Evolutionary conservation across 2,797 vertebrate species (phyloP).

Genomic region (Enteromius unitaeniatus): DNA sequence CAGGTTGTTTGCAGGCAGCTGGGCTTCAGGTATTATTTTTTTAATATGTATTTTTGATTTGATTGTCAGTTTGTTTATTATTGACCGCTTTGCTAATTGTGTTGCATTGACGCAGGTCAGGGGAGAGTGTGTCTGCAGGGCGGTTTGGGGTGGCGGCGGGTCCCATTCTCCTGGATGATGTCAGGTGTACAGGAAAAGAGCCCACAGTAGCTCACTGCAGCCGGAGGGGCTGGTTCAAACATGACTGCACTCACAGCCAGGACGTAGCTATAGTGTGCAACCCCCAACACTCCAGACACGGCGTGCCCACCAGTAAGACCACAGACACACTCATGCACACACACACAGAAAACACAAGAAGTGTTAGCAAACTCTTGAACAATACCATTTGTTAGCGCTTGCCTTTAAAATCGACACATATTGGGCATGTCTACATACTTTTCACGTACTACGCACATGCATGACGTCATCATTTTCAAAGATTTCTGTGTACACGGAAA

Average conservation of each 20-base stretch:
- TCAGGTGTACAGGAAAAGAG: constrained; percentile 92
- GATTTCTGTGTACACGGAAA: no score
- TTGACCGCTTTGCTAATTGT: not conserved
- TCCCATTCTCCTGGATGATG: constrained; percentile 90
- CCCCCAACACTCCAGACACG: constrained; percentile 73
- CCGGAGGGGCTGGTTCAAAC: constrained; percentile 84
- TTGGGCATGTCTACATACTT: no score
- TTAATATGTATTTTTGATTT: not conserved
- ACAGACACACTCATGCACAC: not conserved
- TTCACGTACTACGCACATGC: no score
- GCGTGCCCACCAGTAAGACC: constrained; percentile 79
- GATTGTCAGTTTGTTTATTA: not conserved
- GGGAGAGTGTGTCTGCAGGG: constrained; percentile 74
- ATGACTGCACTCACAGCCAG: constrained; percentile 90
- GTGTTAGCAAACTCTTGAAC: no score
- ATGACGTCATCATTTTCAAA: no score
- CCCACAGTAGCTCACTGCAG: constrained; percentile 83
- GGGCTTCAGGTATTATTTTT: constrained; percentile 86
- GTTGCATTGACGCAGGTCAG: constrained; percentile 74
- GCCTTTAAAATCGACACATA: no score
- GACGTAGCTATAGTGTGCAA: constrained; percentile 86
- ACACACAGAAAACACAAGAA: not conserved
- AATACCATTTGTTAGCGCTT: no score
- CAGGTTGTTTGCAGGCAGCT: constrained; percentile 90
- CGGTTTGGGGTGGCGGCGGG: constrained; percentile 76